These are phyloP conservation scores for Xiphophorus birchmanni DNA, from an alignment of 2,797 vertebrate genomes.

Conservation along the genomic window DNA sequence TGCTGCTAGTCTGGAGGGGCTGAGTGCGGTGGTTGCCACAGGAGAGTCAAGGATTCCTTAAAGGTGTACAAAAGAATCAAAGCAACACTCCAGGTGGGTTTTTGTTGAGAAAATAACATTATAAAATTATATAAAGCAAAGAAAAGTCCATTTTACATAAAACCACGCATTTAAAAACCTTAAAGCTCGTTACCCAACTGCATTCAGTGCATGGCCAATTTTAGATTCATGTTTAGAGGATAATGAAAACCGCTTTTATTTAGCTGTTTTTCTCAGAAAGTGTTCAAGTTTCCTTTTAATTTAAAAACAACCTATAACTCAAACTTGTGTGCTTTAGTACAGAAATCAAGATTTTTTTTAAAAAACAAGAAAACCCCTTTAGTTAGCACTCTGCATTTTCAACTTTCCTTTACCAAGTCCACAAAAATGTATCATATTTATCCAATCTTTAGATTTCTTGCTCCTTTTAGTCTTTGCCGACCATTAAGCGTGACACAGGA, in stretches of 20 bases:
- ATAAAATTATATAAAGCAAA: too few species aligned
- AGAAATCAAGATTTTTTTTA: background rate
- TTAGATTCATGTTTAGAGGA: background rate
- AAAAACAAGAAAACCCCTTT: background rate
- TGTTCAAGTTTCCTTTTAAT: background rate
- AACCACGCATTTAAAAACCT: background rate
- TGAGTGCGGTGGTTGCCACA: too few species aligned
- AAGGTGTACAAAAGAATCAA: too few species aligned
- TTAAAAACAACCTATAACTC: background rate
- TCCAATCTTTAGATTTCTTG: background rate
- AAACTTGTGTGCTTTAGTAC: background rate
- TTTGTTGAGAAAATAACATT: too few species aligned
- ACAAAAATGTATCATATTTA: background rate
- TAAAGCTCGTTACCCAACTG: background rate
- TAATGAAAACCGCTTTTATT: background rate
- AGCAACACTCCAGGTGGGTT: too few species aligned
- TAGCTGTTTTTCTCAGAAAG: background rate
- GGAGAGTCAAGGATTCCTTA: too few species aligned
- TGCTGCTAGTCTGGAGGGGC: too few species aligned
- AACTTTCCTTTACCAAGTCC: background rate
- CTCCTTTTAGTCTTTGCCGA: background rate
- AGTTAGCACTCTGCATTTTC: background rate
- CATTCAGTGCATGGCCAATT: background rate
- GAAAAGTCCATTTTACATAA: too few species aligned
- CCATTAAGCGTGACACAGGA: background rate